A percentile compares a stretch with the other conserved stretches of the same genome.
Evolutionary conservation across 2,797 vertebrate genomes (phyloP).

Genomic region (Circus cinereus): DNA sequence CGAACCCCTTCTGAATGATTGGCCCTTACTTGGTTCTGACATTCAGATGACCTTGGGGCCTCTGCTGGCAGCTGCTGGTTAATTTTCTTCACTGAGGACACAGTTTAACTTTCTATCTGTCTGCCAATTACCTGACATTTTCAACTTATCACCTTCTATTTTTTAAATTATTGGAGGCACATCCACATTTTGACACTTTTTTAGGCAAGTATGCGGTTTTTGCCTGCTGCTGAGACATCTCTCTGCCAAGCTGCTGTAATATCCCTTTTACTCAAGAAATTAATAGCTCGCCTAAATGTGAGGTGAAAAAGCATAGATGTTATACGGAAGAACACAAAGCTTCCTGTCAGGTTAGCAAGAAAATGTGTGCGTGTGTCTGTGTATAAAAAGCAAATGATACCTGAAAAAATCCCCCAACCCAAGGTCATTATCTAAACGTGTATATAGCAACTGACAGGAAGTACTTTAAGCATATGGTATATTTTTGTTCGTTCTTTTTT

Average conservation of each 20-base stretch:
- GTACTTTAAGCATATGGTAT: neutral
- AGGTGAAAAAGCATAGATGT: neutral
- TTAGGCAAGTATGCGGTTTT: constrained; percentile 65
- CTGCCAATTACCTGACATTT: constrained; percentile 87
- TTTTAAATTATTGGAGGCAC: constrained; percentile 82
- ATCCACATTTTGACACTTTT: constrained; percentile 79
- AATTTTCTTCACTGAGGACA: constrained; percentile 86
- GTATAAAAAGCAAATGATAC: neutral
- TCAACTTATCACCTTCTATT: constrained; percentile 85
- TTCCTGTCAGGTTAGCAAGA: neutral
- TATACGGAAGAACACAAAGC: neutral
- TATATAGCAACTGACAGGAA: neutral
- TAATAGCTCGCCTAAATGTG: neutral
- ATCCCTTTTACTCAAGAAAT: constrained; percentile 40
- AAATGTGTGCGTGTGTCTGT: neutral
- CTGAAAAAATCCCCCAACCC: neutral
- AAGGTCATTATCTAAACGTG: neutral
- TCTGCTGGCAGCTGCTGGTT: constrained; percentile 83
- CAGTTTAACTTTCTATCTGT: constrained; percentile 86
- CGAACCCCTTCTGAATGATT: constrained; percentile 92
- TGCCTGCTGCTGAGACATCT: constrained; percentile 19
- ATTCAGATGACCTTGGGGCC: constrained; percentile 91
- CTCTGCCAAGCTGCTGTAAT: neutral
- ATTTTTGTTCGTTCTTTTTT: neutral
- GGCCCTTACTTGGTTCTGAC: constrained; percentile 89